Conservation (phyloP, 2,113 vertebrate genomes). For the Grammomys dolichurus region DNA sequence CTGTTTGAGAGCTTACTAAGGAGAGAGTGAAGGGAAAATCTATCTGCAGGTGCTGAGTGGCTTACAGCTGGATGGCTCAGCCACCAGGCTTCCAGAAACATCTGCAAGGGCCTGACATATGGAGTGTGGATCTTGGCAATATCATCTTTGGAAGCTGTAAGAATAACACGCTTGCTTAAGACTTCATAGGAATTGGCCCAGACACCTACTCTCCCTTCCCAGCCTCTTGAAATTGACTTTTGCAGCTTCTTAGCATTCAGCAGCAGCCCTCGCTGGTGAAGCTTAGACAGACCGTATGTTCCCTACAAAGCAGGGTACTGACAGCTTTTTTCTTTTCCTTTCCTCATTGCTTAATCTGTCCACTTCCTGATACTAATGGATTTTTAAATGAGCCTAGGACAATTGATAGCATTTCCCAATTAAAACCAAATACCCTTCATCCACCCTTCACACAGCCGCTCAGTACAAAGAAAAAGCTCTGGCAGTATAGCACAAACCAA, state of each 20-base stretch:
- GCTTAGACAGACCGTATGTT: constrained; percentile 63
- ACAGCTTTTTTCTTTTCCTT: constrained; percentile 55
- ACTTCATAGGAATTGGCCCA: constrained; percentile 42
- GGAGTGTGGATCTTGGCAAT: not conserved
- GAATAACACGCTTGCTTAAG: constrained; percentile 47
- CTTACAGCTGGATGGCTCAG: not conserved
- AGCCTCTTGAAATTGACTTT: constrained; percentile 59
- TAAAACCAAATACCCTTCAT: constrained; percentile 76
- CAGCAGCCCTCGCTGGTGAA: not conserved
- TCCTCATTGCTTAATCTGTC: constrained; percentile 76
- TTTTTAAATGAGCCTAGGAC: constrained; percentile 80
- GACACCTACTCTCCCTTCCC: constrained; percentile 2
- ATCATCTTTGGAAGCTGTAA: constrained; percentile 46
- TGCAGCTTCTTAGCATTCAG: constrained; percentile 76
- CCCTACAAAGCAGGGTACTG: constrained; percentile 61
- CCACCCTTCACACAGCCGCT: constrained; percentile 55
- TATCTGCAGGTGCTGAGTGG: not conserved
- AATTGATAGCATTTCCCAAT: constrained; percentile 78
- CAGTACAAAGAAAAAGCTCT: not conserved
- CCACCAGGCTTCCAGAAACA: constrained; percentile 35
- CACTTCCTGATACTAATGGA: constrained; percentile 76
- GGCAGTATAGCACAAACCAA: not conserved
- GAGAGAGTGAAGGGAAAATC: not conserved
- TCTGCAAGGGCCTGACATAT: not conserved
- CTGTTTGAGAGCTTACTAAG: not conserved